Percentiles rank a stretch among this genome's conserved stretches.
Evolutionary conservation across 2,888 invertebrate genomes (phyloP).

Genomic region (Ctenicera cuprea): DNA sequence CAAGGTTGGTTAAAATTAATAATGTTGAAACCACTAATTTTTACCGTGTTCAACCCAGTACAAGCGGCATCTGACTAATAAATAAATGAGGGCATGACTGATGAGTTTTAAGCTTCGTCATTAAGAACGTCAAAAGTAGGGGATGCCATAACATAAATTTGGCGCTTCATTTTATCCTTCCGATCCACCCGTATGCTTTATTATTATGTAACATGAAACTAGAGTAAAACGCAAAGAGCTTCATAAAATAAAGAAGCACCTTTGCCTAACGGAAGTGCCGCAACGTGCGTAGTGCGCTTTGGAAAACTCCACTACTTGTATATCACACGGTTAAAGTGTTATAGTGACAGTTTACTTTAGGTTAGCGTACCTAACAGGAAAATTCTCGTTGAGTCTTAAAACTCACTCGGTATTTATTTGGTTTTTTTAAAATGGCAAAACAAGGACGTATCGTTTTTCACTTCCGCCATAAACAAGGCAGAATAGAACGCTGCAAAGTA

Average conservation of each 20-base stretch:
- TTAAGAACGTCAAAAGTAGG: slow-evolving; percentile 14
- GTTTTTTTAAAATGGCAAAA: no score
- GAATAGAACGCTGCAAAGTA: no score
- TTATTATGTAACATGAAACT: slow-evolving; percentile 9
- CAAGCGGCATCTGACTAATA: slow-evolving; percentile 12
- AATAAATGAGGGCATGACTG: slow-evolving; percentile 13
- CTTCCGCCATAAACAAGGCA: no score
- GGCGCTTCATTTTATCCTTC: slow-evolving; percentile 9
- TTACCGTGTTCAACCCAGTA: slow-evolving; percentile 1
- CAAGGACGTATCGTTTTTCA: no score
- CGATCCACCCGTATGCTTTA: slow-evolving; percentile 9
- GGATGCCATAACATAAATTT: slow-evolving; percentile 8
- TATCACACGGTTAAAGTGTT: no score
- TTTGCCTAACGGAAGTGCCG: no score
- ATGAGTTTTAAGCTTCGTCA: slow-evolving; percentile 16
- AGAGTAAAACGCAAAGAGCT: background rate
- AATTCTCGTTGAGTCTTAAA: no score
- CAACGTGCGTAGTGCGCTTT: no score
- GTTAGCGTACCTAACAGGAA: no score
- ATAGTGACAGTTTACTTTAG: no score
- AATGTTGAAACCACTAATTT: slow-evolving; percentile 10
- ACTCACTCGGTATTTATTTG: no score
- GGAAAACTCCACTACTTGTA: no score
- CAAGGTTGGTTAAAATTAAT: slow-evolving; percentile 4
- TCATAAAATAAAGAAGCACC: background rate